Conservation (phyloP, 1,140 invertebrate genomes). For the Ylistrum balloti region DNA sequence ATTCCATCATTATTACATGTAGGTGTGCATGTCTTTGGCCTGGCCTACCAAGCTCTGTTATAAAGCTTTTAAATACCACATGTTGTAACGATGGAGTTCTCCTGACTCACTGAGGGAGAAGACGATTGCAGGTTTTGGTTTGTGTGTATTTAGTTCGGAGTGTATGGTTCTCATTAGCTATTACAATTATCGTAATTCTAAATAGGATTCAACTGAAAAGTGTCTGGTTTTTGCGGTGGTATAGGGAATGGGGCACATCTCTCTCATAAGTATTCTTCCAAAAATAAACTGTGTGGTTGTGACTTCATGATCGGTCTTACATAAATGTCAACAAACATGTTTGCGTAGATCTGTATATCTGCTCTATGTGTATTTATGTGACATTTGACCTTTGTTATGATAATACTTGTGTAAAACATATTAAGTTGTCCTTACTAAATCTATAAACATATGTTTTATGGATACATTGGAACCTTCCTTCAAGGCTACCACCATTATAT, state of each 20-base stretch:
- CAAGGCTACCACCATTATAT: no score
- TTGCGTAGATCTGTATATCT: neutral
- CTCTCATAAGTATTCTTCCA: neutral
- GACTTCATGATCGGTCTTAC: neutral
- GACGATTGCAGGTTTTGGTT: neutral
- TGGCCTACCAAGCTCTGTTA: neutral
- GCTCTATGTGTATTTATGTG: neutral
- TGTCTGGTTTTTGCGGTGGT: conserved; percentile 29
- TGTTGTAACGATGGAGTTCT: neutral
- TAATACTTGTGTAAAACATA: neutral
- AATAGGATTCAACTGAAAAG: conserved; percentile 24
- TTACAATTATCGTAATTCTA: conserved; percentile 35
- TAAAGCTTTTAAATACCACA: neutral
- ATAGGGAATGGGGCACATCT: neutral
- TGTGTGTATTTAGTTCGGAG: conserved; percentile 15
- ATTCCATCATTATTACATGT: conserved; percentile 12
- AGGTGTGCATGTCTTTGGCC: neutral
- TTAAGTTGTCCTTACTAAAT: neutral
- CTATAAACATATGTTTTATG: no score
- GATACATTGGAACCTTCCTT: no score
- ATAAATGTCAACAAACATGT: neutral
- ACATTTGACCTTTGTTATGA: neutral
- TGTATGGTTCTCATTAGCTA: neutral
- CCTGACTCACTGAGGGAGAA: neutral
- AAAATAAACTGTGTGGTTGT: neutral